Base-by-base conservation (phyloP, 2,113 vertebrate genomes). In the Polypterus bichir region DNA sequence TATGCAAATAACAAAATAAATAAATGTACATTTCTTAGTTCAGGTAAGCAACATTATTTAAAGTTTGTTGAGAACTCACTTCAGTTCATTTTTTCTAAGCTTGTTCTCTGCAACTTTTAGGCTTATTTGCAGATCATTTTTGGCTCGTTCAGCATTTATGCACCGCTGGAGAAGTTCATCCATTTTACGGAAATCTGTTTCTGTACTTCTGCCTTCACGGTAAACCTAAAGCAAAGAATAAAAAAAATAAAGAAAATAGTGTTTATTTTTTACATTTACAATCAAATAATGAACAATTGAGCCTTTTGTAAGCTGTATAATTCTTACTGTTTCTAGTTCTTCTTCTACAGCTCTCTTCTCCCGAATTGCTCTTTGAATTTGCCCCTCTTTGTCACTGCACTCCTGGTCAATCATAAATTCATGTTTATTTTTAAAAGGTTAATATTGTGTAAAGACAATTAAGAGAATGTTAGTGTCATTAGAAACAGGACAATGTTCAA, bases 331-430 rank as follows among this genome's bases (percentile, higher is more conserved):
- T 70, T 90, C 91, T 27, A 98, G 83, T 70, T 97, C 93, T 72
- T 93, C 89, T 80, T 98, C 94, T 59, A 92, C 79, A 8, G 87
- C 87, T 72, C 79, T 89, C 71, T 90, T 94, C 73, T 97, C 94
- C 68, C 89, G 87, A 65, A 88, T 70, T 49, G 77, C 79, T 71
- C 84, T 83, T 68, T 96, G 90, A 54, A 92, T 79, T 81, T 88
- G 92, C 55, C 68, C 68, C 69, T 90, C 86, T 73, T 94, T 98
- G 74, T 94, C 89, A 57, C 81, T 84, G 82, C 89, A 94, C 71
- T 97, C 91, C 95, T 98, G 55, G 4, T 10, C 11, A 62, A 44
- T 10, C 49, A 44, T 49, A 9, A 9, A 56, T 27, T 27, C 27
- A 27, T 27, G 27, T 27, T 27, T 27, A 27, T 27, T 27, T 27